These are phyloP conservation scores for Buathra laborator DNA, from an alignment of 2,888 invertebrate species.

Conservation along the genomic window DNA sequence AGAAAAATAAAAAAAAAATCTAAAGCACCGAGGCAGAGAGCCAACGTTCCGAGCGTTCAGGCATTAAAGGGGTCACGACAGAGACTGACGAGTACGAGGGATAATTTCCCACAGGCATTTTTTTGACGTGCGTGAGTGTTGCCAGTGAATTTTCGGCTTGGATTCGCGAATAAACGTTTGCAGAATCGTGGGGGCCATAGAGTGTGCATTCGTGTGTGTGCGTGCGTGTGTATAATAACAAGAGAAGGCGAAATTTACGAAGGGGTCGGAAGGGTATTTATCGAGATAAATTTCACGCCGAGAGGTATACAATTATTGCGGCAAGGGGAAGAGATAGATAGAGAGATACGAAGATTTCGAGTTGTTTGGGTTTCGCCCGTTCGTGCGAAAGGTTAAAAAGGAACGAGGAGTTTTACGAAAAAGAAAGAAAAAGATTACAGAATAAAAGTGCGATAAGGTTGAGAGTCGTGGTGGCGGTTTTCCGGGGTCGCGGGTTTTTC, in stretches of 20 bases:
- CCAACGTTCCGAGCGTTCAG: not conserved
- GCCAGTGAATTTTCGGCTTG: slow-evolving; percentile 39
- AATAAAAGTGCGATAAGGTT: not conserved
- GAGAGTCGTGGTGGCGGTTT: slow-evolving; percentile 19
- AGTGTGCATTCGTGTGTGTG: no score
- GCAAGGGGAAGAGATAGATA: not conserved
- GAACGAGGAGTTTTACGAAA: not conserved
- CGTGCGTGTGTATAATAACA: slow-evolving; percentile 8
- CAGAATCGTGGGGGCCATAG: not conserved
- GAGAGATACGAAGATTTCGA: not conserved
- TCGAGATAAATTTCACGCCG: slow-evolving; percentile 34
- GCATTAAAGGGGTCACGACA: slow-evolving; percentile 10
- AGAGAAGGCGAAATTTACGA: not conserved
- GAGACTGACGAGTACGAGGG: not conserved
- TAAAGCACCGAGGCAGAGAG: not conserved
- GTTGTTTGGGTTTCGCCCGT: not conserved
- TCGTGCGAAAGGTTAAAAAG: not conserved
- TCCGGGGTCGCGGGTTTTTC: slow-evolving; percentile 29
- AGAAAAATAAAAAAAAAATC: not conserved
- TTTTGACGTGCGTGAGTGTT: slow-evolving; percentile 40
- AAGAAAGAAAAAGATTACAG: slow-evolving; percentile 11
- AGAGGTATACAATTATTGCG: slow-evolving; percentile 30
- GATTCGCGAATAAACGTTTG: slow-evolving; percentile 3
- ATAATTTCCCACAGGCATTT: slow-evolving; percentile 37
- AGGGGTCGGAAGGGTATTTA: not conserved